Evolutionary conservation across 2,888 invertebrate genomes (phyloP).

Genomic region (Homarus gammarus): DNA sequence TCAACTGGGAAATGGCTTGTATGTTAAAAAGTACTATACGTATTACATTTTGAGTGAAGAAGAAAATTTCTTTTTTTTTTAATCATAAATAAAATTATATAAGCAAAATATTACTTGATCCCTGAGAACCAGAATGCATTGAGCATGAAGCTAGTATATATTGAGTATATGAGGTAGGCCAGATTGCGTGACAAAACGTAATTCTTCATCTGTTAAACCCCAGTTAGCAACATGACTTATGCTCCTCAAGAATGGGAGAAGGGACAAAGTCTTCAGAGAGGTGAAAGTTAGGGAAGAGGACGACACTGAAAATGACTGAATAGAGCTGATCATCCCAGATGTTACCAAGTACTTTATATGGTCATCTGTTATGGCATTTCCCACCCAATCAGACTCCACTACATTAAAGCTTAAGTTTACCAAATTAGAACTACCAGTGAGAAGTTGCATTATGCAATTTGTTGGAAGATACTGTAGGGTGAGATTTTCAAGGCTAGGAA

Average conservation of each 20-base stretch:
- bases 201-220: slow-evolving; percentile 56
- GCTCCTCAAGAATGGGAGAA: slow-evolving; percentile 40
- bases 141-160: neutral
- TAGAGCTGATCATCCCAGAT: slow-evolving; percentile 30
- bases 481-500: slow-evolving; percentile 49
- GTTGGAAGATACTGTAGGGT: slow-evolving; percentile 47
- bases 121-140: neutral
- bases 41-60: too few species aligned
- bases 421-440: slow-evolving; percentile 33
- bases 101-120: too few species aligned
- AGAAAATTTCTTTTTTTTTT: too few species aligned
- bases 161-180: slow-evolving; percentile 43
- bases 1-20: too few species aligned
- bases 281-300: slow-evolving; percentile 48
- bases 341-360: slow-evolving; percentile 28
- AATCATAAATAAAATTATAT: too few species aligned
- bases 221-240: slow-evolving; percentile 43
- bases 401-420: slow-evolving; percentile 25
- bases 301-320: slow-evolving; percentile 43
- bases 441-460: slow-evolving; percentile 24
- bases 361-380: slow-evolving; percentile 51
- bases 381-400: slow-evolving; percentile 50
- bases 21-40: too few species aligned
- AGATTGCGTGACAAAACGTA: slow-evolving; percentile 49
- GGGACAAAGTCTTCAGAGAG: slow-evolving; percentile 18